phyloP scores from a whole-genome alignment of 2,888 invertebrate species.

The Mycalesis mineus region DNA sequence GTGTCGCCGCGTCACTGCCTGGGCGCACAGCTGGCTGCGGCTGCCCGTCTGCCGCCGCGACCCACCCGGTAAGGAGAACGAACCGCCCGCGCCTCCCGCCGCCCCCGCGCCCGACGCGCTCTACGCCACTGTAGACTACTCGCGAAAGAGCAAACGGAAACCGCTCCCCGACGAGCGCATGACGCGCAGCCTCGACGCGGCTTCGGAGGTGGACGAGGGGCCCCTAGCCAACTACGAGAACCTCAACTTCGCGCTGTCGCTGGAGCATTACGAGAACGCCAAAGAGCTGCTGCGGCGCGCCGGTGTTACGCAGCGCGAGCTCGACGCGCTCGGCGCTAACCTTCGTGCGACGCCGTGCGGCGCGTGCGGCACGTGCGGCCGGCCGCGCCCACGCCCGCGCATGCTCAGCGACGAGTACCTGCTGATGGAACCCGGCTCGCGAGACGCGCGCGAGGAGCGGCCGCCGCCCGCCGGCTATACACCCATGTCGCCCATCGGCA shows the following conservation, averaged over 20 bases:
- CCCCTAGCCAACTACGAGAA: slow-evolving; percentile 83
- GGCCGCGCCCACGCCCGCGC: slow-evolving; percentile 47
- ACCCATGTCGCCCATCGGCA: slow-evolving; percentile 84
- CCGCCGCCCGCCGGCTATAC: slow-evolving; percentile 77
- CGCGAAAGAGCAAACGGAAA: slow-evolving; percentile 79
- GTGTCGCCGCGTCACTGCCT: slow-evolving; percentile 81
- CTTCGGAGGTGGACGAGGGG: slow-evolving; percentile 48
- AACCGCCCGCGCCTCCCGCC: slow-evolving; percentile 55
- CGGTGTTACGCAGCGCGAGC: slow-evolving; percentile 73
- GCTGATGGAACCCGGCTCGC: slow-evolving; percentile 81
- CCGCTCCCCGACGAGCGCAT: slow-evolving; percentile 27
- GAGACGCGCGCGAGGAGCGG: slow-evolving; percentile 43
- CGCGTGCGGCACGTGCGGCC: slow-evolving; percentile 81
- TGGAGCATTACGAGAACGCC: slow-evolving; percentile 88
- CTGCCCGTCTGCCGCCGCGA: slow-evolving; percentile 77
- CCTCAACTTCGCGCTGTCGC: slow-evolving; percentile 86
- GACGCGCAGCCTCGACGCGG: slow-evolving; percentile 26
- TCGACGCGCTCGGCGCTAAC: slow-evolving; percentile 66
- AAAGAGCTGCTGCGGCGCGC: slow-evolving; percentile 80
- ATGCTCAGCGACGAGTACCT: slow-evolving; percentile 78
- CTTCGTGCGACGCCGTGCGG: slow-evolving; percentile 48
- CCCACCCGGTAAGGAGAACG: slow-evolving; percentile 42
- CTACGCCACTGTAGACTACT: slow-evolving; percentile 83
- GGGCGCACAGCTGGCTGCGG: slow-evolving; percentile 81
- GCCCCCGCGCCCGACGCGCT: slow-evolving; percentile 68